Evolutionary conservation across 2,888 invertebrate species (phyloP), one percentile per base, ranked within the genome.

Genomic region (Drosophila acutilabella): DNA sequence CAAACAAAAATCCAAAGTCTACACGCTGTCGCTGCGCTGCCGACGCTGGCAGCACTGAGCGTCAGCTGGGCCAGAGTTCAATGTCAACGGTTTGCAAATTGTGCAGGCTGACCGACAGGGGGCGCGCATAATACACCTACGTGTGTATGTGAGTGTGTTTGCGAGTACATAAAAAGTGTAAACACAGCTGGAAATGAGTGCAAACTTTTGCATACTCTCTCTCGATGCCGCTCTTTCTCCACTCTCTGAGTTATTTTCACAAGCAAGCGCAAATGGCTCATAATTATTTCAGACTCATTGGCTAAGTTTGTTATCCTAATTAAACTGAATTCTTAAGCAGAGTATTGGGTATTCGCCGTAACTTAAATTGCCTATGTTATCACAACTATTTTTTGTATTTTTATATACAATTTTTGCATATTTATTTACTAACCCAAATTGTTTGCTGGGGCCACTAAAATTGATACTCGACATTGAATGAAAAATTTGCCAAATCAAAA

Each of bases 381-480:
- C 47, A 47, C 16, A 40, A 41, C 18, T 42, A 45, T 56, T 65
- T 71, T 41, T 40, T n/a, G 18, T 70, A 61, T 71, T 64, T 71
- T 64, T 60, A 67, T 57, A 69, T 65, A 68, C 30, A 51, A 56
- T 67, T 75, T 71, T 74, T 64, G 72, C 73, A 74, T 62, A 73
- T 44, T 74, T 74, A 78, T 70, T 78, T 78, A 72, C 78, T 68
- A 80, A 69, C 71, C 73, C 71, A 88, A 84, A 78, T 86, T 75
- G 83, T 64, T 71, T 54, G 44, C 65, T 67, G 78, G 72, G 82
- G 74, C 59, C 86, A 68, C 72, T 69, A 64, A 86, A 86, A 74
- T 88, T 75, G 68, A 85, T 73, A 71, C 86, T 86, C 86, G 88
- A 74, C 83, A 86, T 84, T 84, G 86, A 78, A 80, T 69, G 51